Base-by-base conservation (phyloP, 2,797 vertebrate genomes). In the Erpetoichthys calabaricus region DNA sequence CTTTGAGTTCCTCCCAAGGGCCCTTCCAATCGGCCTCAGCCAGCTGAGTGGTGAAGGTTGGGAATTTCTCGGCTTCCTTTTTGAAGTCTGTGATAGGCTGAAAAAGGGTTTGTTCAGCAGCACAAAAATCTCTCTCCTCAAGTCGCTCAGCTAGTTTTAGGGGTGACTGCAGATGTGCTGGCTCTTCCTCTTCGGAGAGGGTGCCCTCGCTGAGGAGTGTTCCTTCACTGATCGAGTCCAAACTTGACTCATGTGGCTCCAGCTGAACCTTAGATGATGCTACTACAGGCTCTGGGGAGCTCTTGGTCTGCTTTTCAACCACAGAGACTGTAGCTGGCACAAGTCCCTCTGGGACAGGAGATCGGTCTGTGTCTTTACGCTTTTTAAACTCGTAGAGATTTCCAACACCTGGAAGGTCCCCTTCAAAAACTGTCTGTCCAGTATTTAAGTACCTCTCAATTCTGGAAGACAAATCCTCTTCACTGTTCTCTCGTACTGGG, bases 1-100 rank as follows among this genome's bases (percentile, higher is more conserved):
- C 95, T 67, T 91, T 79, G 60, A 99, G 75, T 59, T 98, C 94
- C 64, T 94, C 91, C 94, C 91, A 96, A 0, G 85, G 83, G 7
- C 77, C 75, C 62, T 72, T 82, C 66, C 56, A 67, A 9, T 87
- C 78, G 1, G 66, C 42, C 3, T 62, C 71, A 4, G 45, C 47
- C 61, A 67, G 72, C 6, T 76, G 60, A 25, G 84, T 73, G 57
- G 71, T 70, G 56, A 82, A 74, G 55, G 86, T 68, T 0, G 82
- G 73, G 70, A 77, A 89, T 44, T 73, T 88, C 52, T 86, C 88
- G 42, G 92, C 89, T 65, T 94, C 92, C 64, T 77, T 91, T 79
- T 90, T 88, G 72, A 98, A 93, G 53, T 87, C 84, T 52, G 84
- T 73, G 64, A 95, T 78, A 4, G 85, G 80, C 45, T 89, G 77